Evolutionary conservation across 1,140 invertebrate genomes (phyloP), one percentile per base, ranked within the genome.

Genomic region (Homarus americanus): DNA sequence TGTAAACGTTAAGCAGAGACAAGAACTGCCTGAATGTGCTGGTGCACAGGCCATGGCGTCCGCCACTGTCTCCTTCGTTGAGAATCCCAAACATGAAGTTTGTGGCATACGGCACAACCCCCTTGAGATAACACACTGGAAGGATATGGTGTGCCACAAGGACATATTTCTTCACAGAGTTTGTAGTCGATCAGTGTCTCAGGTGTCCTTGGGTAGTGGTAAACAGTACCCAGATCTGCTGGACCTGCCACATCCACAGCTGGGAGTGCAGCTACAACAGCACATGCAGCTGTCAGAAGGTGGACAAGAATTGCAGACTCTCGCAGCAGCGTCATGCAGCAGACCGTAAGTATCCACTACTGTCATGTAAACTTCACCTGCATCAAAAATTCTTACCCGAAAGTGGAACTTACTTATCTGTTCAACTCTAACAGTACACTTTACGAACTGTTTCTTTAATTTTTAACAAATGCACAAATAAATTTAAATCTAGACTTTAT

Each of bases 221-320:
- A 75, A 63, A n/a, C 87, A 82, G 34, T 90, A 90, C 53, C 87
- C 87, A 28, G 87, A 90, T 36, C 87, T 90, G 15, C 72, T 90
- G 72, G 87, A 90, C 36, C 87, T 90, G 87, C 87, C 87, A 10
- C 63, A 79, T 20, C 76, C 79, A 1, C 79, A 78, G 79, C 32
- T 82, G 15, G 79, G 66, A 15, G 41, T 73, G 44, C 83, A 72
- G 32, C 83, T 86, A 2, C 83, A 86, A 40, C 83, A 86, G 15
- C 83, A 86, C 17, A 32, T 86, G 24, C 66, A 28, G 38, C 83
- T 86, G 36, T 72, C 75, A 69, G 83, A 86, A 24, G 41, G 44
- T 3, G 72, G 66, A 12, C 72, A 58, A 41, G 83, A 73, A 24
- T 7, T 73, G 17, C 82, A 72, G 36, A 17, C 36, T 15, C 83